Evolutionary conservation across 2,888 invertebrate species (phyloP).

Genomic region (Tinea trinotella): DNA sequence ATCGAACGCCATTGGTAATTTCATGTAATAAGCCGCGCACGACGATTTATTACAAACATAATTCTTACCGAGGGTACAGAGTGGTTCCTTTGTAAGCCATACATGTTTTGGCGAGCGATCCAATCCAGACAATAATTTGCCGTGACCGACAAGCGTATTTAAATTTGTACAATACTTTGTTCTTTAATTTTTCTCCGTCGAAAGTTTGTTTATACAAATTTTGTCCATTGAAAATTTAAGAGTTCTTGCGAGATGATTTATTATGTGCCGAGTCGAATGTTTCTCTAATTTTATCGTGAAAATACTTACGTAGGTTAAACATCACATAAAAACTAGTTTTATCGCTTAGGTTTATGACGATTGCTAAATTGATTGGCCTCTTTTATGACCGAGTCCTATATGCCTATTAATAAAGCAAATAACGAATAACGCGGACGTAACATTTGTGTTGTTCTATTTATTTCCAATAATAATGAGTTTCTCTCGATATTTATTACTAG

Average conservation of each 20-base stretch:
- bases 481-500: too few relatives aligned
- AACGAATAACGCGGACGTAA: background rate
- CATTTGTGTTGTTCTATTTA: too few relatives aligned
- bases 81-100: constrained; percentile 5
- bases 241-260: background rate
- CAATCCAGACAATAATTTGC: constrained; percentile 2
- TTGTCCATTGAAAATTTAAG: background rate
- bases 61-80: background rate
- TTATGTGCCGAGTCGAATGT: background rate
- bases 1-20: constrained; percentile 33
- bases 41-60: constrained; percentile 38
- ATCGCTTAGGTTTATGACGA: constrained; percentile 1
- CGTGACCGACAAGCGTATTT: constrained; percentile 6
- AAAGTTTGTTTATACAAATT: background rate
- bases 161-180: background rate
- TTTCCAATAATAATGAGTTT: too few relatives aligned
- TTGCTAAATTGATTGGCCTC: constrained; percentile 7
- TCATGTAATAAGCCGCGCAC: constrained; percentile 38
- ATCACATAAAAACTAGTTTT: background rate
- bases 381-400: background rate
- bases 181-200: background rate
- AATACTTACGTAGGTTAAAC: background rate
- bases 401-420: background rate
- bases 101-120: background rate
- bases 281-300: background rate